phyloP scores from a whole-genome alignment of 2,113 vertebrate genomes.

The Stomatorhinus ivindoensis region DNA sequence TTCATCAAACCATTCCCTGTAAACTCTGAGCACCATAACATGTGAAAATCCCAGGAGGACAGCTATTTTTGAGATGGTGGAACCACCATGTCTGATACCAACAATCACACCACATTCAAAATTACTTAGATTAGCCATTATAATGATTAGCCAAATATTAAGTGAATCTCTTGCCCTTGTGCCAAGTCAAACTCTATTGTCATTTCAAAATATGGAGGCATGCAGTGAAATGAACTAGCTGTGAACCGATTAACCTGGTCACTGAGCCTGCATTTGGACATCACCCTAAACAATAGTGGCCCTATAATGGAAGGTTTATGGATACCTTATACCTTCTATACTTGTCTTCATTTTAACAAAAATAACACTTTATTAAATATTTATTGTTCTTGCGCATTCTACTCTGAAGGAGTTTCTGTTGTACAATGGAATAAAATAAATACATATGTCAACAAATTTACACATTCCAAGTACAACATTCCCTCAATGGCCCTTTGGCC shows the following conservation, averaged over 20 bases:
- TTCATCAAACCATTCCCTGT: not conserved
- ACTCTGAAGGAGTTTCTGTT: not conserved
- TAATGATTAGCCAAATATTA: not conserved
- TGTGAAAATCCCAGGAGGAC: not conserved
- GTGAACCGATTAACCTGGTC: not conserved
- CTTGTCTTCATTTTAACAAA: not conserved
- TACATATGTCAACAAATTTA: not conserved
- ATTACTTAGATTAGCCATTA: not conserved
- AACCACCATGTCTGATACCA: not conserved
- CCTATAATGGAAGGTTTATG: not conserved
- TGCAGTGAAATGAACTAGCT: not conserved
- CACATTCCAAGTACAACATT: not conserved
- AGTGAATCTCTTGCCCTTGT: not conserved
- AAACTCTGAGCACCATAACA: not conserved
- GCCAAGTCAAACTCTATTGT: not conserved
- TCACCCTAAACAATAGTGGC: not conserved
- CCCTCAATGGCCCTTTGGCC: not conserved
- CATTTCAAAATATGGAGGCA: not conserved
- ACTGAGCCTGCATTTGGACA: not conserved
- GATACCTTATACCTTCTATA: not conserved
- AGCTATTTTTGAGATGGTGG: not conserved
- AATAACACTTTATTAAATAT: not conserved
- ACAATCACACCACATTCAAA: not conserved
- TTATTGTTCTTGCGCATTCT: not conserved
- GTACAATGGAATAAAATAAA: not conserved